phyloP scores from a whole-genome alignment of 1,140 invertebrate species.

The Lordiphosa mommai region DNA sequence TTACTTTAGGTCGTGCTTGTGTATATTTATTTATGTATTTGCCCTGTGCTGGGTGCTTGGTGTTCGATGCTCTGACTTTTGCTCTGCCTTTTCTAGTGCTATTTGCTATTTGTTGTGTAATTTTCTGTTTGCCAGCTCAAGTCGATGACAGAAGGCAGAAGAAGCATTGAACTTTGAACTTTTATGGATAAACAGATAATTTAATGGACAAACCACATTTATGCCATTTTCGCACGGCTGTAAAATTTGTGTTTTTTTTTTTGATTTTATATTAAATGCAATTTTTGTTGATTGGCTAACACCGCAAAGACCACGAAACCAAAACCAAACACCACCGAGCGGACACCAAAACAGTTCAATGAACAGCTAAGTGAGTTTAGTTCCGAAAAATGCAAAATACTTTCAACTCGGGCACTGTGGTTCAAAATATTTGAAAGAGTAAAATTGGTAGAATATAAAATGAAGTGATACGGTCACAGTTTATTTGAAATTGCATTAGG shows the following conservation, averaged over 20 bases:
- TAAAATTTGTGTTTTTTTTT: constrained; percentile 7
- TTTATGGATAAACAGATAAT: constrained; percentile 15
- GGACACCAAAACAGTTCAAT: constrained; percentile 43
- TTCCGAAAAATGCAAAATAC: constrained; percentile 43
- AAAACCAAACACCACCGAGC: constrained; percentile 7
- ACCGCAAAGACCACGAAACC: constrained; percentile 28
- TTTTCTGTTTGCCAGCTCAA: constrained; percentile 28
- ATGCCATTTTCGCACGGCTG: constrained; percentile 14
- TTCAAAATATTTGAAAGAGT: too few relatives aligned
- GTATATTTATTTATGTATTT: constrained; percentile 76
- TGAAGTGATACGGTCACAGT: too few relatives aligned
- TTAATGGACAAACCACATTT: constrained; percentile 28
- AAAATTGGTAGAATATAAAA: too few relatives aligned
- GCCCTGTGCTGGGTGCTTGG: constrained; percentile 17
- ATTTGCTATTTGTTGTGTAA: constrained; percentile 54
- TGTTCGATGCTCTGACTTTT: too few relatives aligned
- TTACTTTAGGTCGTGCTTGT: constrained; percentile 44
- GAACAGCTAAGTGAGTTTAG: constrained; percentile 57
- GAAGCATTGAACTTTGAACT: constrained; percentile 65
- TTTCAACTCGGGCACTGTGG: too few relatives aligned
- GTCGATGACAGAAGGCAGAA: constrained; percentile 50
- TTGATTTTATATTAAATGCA: constrained; percentile 16
- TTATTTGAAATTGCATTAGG: too few relatives aligned
- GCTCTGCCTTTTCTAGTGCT: neutral
- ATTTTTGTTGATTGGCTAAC: constrained; percentile 52